A percentile compares a stretch with the other conserved stretches of the same genome.
Conservation (phyloP, 2,888 invertebrate genomes). For the Metalampra italica region DNA sequence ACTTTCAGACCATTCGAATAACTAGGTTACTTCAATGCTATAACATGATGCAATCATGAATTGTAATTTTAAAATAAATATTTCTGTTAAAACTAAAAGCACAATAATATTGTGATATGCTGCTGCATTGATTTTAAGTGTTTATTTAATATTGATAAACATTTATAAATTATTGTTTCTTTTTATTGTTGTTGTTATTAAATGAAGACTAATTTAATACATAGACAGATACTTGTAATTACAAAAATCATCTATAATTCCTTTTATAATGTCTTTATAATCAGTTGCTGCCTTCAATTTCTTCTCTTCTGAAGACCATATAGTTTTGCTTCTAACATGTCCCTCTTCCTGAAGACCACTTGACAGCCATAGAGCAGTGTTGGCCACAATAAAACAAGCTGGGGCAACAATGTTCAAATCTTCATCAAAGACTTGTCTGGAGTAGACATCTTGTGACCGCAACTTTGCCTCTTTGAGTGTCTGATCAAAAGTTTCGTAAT, state of each 20-base stretch:
- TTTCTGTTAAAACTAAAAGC: too few species aligned
- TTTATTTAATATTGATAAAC: too few species aligned
- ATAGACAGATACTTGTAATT: slow-evolving; percentile 33
- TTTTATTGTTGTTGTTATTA: too few species aligned
- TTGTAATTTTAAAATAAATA: too few species aligned
- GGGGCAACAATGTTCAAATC: slow-evolving; percentile 55
- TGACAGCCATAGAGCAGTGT: slow-evolving; percentile 61
- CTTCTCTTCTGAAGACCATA: slow-evolving; percentile 39
- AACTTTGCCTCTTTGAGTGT: slow-evolving; percentile 29
- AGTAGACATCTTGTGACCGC: slow-evolving; percentile 34
- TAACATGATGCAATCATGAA: too few species aligned
- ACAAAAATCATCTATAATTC: slow-evolving; percentile 53
- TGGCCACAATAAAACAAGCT: slow-evolving; percentile 57
- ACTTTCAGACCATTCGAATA: too few species aligned
- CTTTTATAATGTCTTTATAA: slow-evolving; percentile 44
- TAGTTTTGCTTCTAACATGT: slow-evolving; percentile 55
- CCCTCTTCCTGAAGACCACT: slow-evolving; percentile 64
- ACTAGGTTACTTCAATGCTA: too few species aligned
- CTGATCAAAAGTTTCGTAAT: slow-evolving; percentile 44
- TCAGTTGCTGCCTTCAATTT: slow-evolving; percentile 34
- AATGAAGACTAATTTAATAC: too few species aligned
- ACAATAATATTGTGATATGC: too few species aligned
- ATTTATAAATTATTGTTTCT: too few species aligned
- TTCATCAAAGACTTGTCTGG: slow-evolving; percentile 37
- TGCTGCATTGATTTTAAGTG: too few species aligned